phyloP scores from a whole-genome alignment of 2,888 invertebrate species.

The Nomada fabriciana region DNA sequence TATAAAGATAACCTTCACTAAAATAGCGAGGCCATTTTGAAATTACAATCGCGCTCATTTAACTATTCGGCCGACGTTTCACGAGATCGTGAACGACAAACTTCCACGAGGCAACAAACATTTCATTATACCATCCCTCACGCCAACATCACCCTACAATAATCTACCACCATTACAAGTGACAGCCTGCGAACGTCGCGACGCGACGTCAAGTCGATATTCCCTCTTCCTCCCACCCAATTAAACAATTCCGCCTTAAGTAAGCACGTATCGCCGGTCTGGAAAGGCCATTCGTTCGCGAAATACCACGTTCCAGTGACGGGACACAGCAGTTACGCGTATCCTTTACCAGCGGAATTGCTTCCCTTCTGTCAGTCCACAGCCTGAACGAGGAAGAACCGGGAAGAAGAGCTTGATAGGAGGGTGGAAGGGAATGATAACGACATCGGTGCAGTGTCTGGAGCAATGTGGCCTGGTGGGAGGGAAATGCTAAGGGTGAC shows the following conservation, averaged over 20 bases:
- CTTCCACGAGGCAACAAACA: neutral
- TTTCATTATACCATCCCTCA: neutral
- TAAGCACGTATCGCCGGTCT: neutral
- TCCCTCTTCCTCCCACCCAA: neutral
- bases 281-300: neutral
- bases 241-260: neutral
- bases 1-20: too few species aligned
- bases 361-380: conserved; percentile 54
- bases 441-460: conserved; percentile 34
- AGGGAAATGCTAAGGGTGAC: conserved; percentile 44
- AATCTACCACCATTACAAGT: neutral
- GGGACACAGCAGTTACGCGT: conserved; percentile 7
- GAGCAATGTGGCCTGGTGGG: conserved; percentile 23
- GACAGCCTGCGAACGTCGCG: neutral
- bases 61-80: too few species aligned
- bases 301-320: conserved; percentile 10
- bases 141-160: neutral
- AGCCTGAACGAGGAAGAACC: conserved; percentile 14
- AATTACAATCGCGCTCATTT: too few species aligned
- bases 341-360: conserved; percentile 38
- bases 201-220: neutral
- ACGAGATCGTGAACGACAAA: neutral
- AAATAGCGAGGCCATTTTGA: too few species aligned
- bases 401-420: neutral
- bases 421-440: conserved; percentile 6